A percentile compares a stretch with the other conserved stretches of the same genome.
phyloP scores from a whole-genome alignment of 2,888 invertebrate genomes.

The Eupithecia abbreviata region DNA sequence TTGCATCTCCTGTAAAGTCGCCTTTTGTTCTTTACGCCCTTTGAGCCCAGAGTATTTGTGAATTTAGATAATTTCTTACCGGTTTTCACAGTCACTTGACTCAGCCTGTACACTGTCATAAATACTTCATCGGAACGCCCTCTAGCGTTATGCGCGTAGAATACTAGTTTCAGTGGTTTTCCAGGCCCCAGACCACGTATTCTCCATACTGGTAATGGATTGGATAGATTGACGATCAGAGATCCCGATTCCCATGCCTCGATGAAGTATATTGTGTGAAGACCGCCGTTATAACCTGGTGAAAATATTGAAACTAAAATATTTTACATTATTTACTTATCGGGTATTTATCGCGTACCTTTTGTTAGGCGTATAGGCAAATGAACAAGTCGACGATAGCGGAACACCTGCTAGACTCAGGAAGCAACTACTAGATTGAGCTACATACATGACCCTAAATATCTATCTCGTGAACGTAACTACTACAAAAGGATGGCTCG shows the following conservation, averaged over 20 bases:
- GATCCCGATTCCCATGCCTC: slow-evolving; percentile 87
- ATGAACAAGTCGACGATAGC: too few species aligned
- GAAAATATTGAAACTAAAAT: neutral
- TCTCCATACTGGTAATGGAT: slow-evolving; percentile 89
- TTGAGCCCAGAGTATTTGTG: neutral
- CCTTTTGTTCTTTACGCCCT: too few species aligned
- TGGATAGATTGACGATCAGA: slow-evolving; percentile 87
- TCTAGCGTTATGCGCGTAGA: slow-evolving; percentile 92
- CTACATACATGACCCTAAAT: too few species aligned
- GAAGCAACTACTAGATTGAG: too few species aligned
- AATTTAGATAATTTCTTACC: slow-evolving; percentile 52
- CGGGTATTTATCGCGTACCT: too few species aligned
- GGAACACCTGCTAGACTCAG: too few species aligned
- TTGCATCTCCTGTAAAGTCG: too few species aligned
- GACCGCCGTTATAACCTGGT: slow-evolving; percentile 90
- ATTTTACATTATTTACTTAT: too few species aligned
- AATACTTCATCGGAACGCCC: slow-evolving; percentile 89
- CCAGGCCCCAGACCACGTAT: slow-evolving; percentile 91
- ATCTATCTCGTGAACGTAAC: too few species aligned
- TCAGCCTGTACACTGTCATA: slow-evolving; percentile 69
- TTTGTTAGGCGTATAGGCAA: too few species aligned
- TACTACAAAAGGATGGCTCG: too few species aligned
- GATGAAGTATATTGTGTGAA: slow-evolving; percentile 88
- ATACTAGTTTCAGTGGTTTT: slow-evolving; percentile 89
- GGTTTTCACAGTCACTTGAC: slow-evolving; percentile 71